These are phyloP conservation scores for Eupithecia exiguata DNA, from an alignment of 2,888 invertebrate genomes.

Conservation along the genomic window DNA sequence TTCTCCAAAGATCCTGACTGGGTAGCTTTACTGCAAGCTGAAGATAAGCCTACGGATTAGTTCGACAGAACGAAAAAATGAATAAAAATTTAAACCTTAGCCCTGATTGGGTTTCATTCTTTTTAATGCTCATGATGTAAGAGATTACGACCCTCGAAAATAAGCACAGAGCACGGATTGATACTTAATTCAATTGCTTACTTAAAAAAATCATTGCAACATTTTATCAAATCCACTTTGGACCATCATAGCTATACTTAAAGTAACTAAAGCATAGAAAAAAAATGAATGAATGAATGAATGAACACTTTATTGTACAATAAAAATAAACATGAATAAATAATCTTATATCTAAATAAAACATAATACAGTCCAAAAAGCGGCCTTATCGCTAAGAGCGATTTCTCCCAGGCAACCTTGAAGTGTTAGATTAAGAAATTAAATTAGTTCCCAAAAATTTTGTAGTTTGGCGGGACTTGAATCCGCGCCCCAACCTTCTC, in stretches of 20 bases:
- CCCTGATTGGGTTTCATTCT: conserved; percentile 65
- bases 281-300: no score
- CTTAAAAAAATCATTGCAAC: background rate
- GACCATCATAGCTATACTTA: background rate
- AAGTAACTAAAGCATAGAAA: no score
- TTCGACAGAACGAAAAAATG: conserved; percentile 69
- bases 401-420: no score
- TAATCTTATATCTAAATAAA: no score
- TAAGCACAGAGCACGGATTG: conserved; percentile 21
- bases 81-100: conserved; percentile 67
- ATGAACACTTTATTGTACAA: no score
- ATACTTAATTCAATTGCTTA: conserved; percentile 16
- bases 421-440: no score
- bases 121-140: conserved; percentile 49
- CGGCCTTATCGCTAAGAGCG: no score
- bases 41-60: conserved; percentile 79
- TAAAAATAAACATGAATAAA: no score
- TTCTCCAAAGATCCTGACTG: conserved; percentile 40
- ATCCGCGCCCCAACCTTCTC: no score
- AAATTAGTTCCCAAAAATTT: no score
- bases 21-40: conserved; percentile 69
- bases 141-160: conserved; percentile 32
- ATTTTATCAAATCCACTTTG: background rate
- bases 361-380: no score
- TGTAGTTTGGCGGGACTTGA: no score